Evolutionary conservation across 2,113 vertebrate species (phyloP), one percentile per base, ranked within the genome.

Genomic region (Aegypius monachus): DNA sequence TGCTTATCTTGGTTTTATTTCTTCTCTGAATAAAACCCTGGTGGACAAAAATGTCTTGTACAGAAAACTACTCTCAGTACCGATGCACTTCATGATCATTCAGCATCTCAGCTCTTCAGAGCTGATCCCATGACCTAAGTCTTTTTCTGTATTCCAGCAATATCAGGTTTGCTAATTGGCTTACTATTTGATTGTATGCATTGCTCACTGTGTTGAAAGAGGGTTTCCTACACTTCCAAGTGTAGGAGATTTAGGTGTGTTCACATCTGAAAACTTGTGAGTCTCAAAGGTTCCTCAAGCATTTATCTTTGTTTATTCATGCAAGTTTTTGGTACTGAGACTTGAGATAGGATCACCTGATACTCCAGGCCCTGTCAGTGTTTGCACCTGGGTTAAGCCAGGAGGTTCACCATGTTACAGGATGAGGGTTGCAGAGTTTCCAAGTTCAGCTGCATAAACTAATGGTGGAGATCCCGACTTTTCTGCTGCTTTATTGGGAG

Each of bases 1-100:
- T 91, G 86, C 95, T 96, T 97, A 95, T 97, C 95, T 94, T 5
- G 12, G 62, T 88, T 97, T 97, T 96, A 96, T 95, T 92, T 93
- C 93, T 93, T 78, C 77, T 95, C 81, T 71, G 82, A 87, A 67
- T 85, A 93, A 95, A 96, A 87, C 32, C 78, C 63, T 70, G 67
- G 71, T 75, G 80, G 84, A 97, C 94, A 93, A 68, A 93, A 94
- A 38, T 5, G 2, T 70, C 55, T 79, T 56, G 43, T 48, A 88
- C 36, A 77, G 68, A 93, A 88, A 92, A 43, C n/a, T 71, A 4
- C 29, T 68, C 34, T 67, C 52, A 67, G 34, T 71, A 93, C 29
- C 3, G 13, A 91, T 40, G 15, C 11, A 86, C 29, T 74, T 79
- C 15, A 25, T 55, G 45, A 74, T 61, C 36, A 79, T 82, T 81